Evolutionary conservation across 2,888 invertebrate species (phyloP).

Genomic region (Diarsia dahlii): DNA sequence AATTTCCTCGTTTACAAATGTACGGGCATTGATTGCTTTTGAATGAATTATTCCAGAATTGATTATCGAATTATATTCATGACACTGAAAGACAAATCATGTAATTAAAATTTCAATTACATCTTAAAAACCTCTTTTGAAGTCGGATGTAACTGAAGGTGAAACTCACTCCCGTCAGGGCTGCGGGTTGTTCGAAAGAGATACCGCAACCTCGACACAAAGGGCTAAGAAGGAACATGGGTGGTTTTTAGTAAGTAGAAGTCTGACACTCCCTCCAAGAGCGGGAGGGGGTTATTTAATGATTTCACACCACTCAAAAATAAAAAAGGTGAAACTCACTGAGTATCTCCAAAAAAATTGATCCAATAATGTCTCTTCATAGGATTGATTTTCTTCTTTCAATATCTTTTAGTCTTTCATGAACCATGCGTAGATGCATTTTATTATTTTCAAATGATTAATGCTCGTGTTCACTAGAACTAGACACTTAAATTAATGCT

Average conservation of each 20-base stretch:
- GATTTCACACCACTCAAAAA: too few species aligned
- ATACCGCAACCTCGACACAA: too few species aligned
- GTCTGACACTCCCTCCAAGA: too few species aligned
- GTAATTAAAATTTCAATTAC: slow-evolving; percentile 5
- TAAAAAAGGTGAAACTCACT: too few species aligned
- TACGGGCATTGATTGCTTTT: background rate
- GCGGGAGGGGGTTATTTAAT: too few species aligned
- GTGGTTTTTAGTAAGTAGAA: too few species aligned
- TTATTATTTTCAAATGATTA: slow-evolving; percentile 43
- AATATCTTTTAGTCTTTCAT: slow-evolving; percentile 46
- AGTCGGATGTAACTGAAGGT: slow-evolving; percentile 8
- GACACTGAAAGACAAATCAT: slow-evolving; percentile 3
- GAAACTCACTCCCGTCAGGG: too few species aligned
- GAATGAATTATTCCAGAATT: background rate
- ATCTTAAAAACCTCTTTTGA: background rate
- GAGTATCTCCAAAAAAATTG: background rate
- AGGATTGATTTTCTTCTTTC: slow-evolving; percentile 40
- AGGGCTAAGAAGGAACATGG: too few species aligned
- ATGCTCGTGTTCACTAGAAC: background rate
- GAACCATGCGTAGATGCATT: slow-evolving; percentile 53
- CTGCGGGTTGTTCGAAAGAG: too few species aligned
- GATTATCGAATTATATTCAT: background rate
- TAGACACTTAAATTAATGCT: background rate
- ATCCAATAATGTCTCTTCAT: background rate
- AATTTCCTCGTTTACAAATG: background rate